A percentile compares a stretch with the other conserved stretches of the same genome.
Conservation (phyloP, 2,888 invertebrate species). For the Eumerus sabulonum region DNA sequence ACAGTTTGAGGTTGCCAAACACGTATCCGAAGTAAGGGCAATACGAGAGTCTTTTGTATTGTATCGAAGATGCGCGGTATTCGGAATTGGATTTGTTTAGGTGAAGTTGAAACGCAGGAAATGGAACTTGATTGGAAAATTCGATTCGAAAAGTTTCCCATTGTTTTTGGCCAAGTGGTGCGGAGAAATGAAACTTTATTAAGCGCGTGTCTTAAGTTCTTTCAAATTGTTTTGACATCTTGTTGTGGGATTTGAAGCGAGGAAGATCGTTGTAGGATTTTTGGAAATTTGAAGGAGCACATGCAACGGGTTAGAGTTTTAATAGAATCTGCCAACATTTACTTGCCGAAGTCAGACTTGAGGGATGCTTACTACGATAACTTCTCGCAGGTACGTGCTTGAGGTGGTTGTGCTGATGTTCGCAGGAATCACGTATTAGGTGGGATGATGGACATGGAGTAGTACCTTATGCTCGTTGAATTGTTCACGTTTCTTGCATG, state of each 20-base stretch:
- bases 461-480: no score
- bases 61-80: conserved; percentile 7
- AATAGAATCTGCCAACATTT: neutral
- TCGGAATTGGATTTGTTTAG: conserved; percentile 23
- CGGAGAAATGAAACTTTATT: neutral
- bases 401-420: no score
- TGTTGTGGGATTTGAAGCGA: neutral
- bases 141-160: conserved; percentile 27
- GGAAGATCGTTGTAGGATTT: neutral
- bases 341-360: neutral
- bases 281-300: neutral
- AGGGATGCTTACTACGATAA: no score
- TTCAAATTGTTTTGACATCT: neutral
- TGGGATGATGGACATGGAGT: no score
- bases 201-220: conserved; percentile 2
- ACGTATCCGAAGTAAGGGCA: conserved; percentile 31
- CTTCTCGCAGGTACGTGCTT: no score
- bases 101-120: conserved; percentile 7
- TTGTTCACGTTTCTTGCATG: no score
- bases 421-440: no score
- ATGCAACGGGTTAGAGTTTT: neutral
- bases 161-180: no score
- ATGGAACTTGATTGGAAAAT: conserved; percentile 35
- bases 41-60: conserved; percentile 23
- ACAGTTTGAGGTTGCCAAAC: conserved; percentile 7